Conservation (phyloP, 2,113 vertebrate species). For the Brachypodius melanocephalos region DNA sequence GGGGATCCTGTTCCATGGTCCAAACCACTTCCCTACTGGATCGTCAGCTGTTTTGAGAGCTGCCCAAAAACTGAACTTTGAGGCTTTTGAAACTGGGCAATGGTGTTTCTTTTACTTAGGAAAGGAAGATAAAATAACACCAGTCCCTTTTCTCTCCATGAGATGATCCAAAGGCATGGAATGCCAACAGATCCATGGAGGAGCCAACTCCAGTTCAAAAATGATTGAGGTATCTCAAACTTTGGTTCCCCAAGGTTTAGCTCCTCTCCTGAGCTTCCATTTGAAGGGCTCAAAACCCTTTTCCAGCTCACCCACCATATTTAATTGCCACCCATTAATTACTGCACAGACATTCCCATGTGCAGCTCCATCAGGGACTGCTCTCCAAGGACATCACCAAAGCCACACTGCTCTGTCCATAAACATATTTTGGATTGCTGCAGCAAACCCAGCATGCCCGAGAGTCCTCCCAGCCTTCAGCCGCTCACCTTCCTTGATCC, state of each 20-base stretch:
- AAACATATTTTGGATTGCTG: not conserved
- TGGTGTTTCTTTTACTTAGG: not conserved
- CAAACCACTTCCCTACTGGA: not conserved
- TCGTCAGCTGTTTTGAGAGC: not conserved
- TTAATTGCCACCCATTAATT: not conserved
- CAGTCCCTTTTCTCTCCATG: not conserved
- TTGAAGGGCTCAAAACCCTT: not conserved
- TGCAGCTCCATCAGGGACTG: not conserved
- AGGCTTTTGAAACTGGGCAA: not conserved
- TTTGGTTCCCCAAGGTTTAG: not conserved
- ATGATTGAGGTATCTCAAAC: not conserved
- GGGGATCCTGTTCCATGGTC: not conserved
- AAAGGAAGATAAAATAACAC: not conserved
- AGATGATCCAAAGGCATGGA: not conserved
- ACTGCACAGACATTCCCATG: rapidly evolving
- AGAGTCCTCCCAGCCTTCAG: not conserved
- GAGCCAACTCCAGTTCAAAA: not conserved
- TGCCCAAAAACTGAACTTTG: not conserved
- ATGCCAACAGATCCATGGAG: not conserved
- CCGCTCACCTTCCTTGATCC: not conserved
- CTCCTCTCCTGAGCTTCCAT: not conserved
- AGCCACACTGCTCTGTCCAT: not conserved
- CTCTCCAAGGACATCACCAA: not conserved
- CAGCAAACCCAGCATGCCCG: not conserved
- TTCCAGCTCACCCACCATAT: not conserved